These are phyloP conservation scores for Eriosoma lanigerum DNA, from an alignment of 1,140 invertebrate species.

Conservation along the genomic window DNA sequence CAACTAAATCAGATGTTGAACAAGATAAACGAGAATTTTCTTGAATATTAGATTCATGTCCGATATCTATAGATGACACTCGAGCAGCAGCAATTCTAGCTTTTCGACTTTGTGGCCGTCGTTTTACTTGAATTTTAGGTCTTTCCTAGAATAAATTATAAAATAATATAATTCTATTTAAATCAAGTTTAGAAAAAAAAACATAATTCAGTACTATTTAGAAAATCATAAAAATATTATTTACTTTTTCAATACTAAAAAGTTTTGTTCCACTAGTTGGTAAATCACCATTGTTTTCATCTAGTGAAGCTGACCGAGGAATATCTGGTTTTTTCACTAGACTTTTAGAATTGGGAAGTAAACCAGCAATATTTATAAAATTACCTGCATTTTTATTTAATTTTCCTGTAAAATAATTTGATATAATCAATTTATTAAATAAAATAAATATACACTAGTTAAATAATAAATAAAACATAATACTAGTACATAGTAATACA, in stretches of 20 bases:
- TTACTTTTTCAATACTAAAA: slow-evolving; percentile 45
- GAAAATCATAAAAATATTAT: neutral
- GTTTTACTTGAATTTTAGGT: slow-evolving; percentile 43
- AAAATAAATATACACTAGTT: no score
- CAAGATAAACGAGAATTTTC: slow-evolving; percentile 4
- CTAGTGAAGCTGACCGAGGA: neutral
- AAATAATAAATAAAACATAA: neutral
- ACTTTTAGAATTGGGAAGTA: slow-evolving; percentile 21
- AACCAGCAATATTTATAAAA: slow-evolving; percentile 34
- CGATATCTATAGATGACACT: slow-evolving; percentile 22
- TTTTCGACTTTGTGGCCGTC: slow-evolving; percentile 46
- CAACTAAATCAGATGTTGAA: slow-evolving; percentile 33
- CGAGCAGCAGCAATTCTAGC: slow-evolving; percentile 35
- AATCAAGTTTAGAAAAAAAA: neutral
- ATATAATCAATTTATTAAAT: no score
- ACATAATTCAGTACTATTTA: neutral
- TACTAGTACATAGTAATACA: neutral
- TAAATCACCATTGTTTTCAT: slow-evolving; percentile 32
- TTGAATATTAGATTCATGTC: neutral
- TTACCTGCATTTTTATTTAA: slow-evolving; percentile 35
- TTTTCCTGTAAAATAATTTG: slow-evolving; percentile 30
- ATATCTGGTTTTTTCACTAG: neutral
- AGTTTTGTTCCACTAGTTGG: slow-evolving; percentile 13
- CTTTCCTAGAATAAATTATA: slow-evolving; percentile 21
- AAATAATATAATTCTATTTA: neutral